Conservation (phyloP, 2,797 vertebrate genomes). For the Poecilia wingei region DNA sequence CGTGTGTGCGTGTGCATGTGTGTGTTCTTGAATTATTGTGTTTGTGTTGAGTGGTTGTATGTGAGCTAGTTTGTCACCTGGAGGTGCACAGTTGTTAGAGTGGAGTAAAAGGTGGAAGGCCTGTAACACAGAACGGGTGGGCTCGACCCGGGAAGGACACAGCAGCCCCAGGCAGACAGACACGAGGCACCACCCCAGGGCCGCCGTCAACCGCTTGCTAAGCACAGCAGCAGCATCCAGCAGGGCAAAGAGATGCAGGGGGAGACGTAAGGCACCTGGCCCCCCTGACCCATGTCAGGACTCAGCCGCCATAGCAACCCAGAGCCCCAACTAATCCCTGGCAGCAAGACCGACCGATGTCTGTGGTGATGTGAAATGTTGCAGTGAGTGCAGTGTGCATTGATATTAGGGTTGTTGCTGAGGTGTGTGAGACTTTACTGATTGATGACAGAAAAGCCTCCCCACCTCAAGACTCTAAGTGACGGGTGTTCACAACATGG, state of each 20-base stretch:
- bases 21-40: too few relatives aligned
- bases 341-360: neutral
- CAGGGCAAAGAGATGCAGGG: neutral
- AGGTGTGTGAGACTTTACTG: neutral
- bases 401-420: neutral
- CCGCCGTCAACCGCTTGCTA: neutral
- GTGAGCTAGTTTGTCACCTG: too few relatives aligned
- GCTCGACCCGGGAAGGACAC: neutral
- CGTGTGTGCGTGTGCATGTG: too few relatives aligned
- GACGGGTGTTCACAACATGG: neutral
- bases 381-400: neutral
- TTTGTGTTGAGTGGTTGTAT: neutral
- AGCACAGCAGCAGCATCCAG: neutral
- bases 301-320: neutral
- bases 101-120: neutral
- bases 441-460: neutral
- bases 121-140: neutral
- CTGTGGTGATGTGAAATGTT: neutral
- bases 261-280: neutral
- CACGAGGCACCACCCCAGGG: neutral
- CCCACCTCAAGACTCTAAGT: neutral
- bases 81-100: neutral
- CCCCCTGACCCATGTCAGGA: neutral
- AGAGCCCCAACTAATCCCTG: neutral
- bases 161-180: neutral